Percentiles rank a stretch among this genome's conserved stretches.
phyloP scores from a whole-genome alignment of 1,140 invertebrate genomes.

The Leucophenga varia region DNA sequence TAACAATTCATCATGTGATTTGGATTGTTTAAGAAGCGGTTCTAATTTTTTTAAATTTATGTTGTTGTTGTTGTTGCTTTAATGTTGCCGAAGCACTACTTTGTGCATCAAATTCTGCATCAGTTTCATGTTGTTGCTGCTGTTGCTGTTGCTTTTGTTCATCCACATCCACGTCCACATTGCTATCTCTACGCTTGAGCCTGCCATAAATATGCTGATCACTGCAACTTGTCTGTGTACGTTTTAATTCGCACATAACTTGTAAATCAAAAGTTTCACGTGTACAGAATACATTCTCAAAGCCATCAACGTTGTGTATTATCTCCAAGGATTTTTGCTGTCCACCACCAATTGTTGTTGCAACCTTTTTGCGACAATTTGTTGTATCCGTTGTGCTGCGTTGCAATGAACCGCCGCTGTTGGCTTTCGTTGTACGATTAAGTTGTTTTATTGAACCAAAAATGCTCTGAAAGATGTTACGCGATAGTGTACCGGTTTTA shows the following conservation, averaged over 20 bases:
- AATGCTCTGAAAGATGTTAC: conserved; percentile 15
- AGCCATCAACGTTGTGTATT: conserved; percentile 45
- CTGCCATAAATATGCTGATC: conserved; percentile 50
- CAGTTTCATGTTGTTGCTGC: too few relatives aligned
- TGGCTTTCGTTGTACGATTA: conserved; percentile 30
- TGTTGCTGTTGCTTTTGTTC: conserved; percentile 1
- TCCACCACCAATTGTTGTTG: too few relatives aligned
- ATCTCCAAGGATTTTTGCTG: conserved; percentile 35
- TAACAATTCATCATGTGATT: too few relatives aligned
- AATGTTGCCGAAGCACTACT: too few relatives aligned
- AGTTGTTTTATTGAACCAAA: conserved; percentile 44
- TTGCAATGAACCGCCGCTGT: conserved; percentile 6
- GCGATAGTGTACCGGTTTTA: background rate
- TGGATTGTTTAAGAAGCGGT: background rate
- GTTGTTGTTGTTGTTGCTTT: background rate
- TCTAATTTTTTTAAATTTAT: too few relatives aligned
- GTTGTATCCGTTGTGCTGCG: background rate
- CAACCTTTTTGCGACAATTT: conserved; percentile 2
- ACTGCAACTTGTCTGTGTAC: conserved; percentile 35
- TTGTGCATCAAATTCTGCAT: too few relatives aligned
- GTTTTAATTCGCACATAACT: conserved; percentile 44
- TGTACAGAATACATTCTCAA: conserved; percentile 36
- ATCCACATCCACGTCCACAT: conserved; percentile 3
- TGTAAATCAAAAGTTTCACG: conserved; percentile 48
- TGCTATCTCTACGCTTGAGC: conserved; percentile 21